Percentiles rank a stretch among this genome's conserved stretches.
Evolutionary conservation across 2,888 invertebrate species (phyloP).

Genomic region (Trachelus tabidus): DNA sequence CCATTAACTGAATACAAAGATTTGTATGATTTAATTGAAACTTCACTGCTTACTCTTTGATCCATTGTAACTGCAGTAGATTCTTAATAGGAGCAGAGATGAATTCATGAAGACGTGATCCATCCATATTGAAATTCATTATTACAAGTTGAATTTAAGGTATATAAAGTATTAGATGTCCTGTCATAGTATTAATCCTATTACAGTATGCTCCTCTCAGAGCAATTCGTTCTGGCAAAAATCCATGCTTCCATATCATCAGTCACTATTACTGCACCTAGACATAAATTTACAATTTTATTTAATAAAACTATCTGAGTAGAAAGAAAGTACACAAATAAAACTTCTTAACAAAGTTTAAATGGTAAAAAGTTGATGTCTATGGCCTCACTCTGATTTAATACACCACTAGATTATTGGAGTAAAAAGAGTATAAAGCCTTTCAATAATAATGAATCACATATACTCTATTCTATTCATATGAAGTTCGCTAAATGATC

Average conservation of each 20-base stretch:
- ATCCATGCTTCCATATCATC: background rate
- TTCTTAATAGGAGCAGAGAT: slow-evolving; percentile 56
- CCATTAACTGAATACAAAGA: background rate
- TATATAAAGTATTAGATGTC: background rate
- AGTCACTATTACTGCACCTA: background rate
- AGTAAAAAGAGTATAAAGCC: background rate
- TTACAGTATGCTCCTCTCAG: background rate
- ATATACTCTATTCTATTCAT: background rate
- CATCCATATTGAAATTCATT: slow-evolving; percentile 48
- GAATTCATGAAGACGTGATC: slow-evolving; percentile 53
- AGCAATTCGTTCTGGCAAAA: background rate
- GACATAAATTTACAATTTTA: background rate
- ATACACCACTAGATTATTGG: background rate
- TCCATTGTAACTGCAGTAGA: slow-evolving; percentile 54
- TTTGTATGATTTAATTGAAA: background rate
- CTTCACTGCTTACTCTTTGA: slow-evolving; percentile 56
- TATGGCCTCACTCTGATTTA: background rate
- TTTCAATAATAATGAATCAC: background rate
- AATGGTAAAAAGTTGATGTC: background rate
- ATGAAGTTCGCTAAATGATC: background rate
- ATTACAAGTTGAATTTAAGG: background rate
- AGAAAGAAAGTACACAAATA: background rate
- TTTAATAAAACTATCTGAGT: background rate
- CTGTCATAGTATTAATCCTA: background rate
- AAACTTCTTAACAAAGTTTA: background rate